Base-by-base conservation (phyloP, 2,797 vertebrate species). In the Clarias laeviceps region DNA sequence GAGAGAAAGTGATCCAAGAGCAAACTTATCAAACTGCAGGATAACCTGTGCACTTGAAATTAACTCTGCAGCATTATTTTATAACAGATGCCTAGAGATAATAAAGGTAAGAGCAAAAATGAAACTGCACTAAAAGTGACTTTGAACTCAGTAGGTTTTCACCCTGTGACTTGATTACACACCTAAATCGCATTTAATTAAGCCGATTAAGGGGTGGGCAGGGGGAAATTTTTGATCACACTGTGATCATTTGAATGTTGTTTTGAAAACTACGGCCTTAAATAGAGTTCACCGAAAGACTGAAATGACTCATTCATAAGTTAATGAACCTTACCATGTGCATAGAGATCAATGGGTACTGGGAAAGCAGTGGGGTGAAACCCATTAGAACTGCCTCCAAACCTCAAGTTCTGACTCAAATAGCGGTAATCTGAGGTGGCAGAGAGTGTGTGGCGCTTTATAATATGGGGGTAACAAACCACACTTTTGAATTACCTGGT, bases 401-500 rank as follows among this genome's bases (percentile, higher is more conserved):
- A 91, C 90, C 85, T 91, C 68, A 72, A 9, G 56, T 83, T 89
- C 90, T 84, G n/a, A 56, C 90, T 87, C 77, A 50, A n/a, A 82
- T 78, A 20, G 69, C 88, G 82, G 90, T 89, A 86, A 91, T 90
- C 88, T 86, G 89, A 89, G 89, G 56, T 8, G 88, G 88, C 82
- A 40, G 61, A 77, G 85, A 84, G 76, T 50, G 62, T 65, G 73
- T 4, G 80, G 69, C 37, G 20, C 66, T 88, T 91, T 87, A 88
- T 92, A 92, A 91, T 92, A 69, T 0, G 83, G 83, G 87, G 72
- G 82, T 88, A 91, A 90, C 91, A 93, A 92, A 91, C 90, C 90
- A 87, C 85, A 89, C 84, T 93, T 91, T 90, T 92, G 90, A 93
- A 95, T 95, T 91, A 94, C 92, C 92, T 92, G 92, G 91, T 93